Evolutionary conservation across 2,113 vertebrate species (phyloP), one percentile per base, ranked within the genome.

Genomic region (Lepus timidus): DNA sequence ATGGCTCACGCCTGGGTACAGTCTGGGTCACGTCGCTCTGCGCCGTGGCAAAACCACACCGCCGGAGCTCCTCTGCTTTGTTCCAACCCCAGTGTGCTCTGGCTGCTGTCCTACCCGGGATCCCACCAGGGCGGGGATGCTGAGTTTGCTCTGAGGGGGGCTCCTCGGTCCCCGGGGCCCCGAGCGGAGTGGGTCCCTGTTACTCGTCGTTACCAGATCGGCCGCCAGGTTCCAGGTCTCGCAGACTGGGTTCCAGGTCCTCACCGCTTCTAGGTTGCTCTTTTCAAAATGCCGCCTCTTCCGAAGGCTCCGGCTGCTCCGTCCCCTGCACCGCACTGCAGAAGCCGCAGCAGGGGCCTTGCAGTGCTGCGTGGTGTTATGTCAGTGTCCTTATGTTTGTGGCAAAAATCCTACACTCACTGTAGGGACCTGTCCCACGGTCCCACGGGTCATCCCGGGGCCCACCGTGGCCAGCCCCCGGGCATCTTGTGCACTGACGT

Each of bases 111-210:
- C 44, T 44, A 44, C 44, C 44, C 44, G 44, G 44, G 44, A 44
- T 44, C 44, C 44, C 44, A 44, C 44, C 44, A 44, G 44, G 44
- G 44, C 44, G 44, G 44, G 44, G 6, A 44, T 7, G 44, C 44
- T 44, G 62, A 55, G 27, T 62, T 92, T 82, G 29, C 84, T 90
- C 92, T 44, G 67, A 74, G 93, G 86, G 64, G 27, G 27, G 52
- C 31, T 90, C 85, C 85, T 52, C 51, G 58, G 39, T 75, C 36
- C 9, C 58, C 39, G 7, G 76, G 55, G 88, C 92, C 36, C 1
- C 74, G 64, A 94, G 68, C 9, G 88, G 82, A 91, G 84, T n/a
- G 25, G 82, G 31, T 95, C 94, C 33, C 22, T 67, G 31, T 84
- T 75, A 52, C 68, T 88, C 33, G n/a, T 55, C 80, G 19, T 82